Evolutionary conservation across 2,113 vertebrate species (phyloP), one percentile per base, ranked within the genome.

Genomic region (Otis tarda): DNA sequence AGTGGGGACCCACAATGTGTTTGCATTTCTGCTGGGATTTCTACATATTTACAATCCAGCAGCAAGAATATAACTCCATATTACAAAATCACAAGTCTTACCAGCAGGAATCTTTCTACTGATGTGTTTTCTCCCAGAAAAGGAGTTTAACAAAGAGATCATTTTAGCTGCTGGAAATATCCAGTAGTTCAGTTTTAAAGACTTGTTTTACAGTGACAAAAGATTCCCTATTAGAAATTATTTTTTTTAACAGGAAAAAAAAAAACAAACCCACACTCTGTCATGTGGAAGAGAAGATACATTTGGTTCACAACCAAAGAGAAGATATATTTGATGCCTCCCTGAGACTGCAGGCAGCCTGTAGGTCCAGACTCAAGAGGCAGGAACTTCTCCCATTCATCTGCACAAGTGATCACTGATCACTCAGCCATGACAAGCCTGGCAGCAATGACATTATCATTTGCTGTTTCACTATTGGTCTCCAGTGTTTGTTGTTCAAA

Each of bases 281-380:
- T 28, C 53, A 41, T 0, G 0, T 55, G 41, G 45, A 75, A 50
- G 50, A 60, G 23, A 16, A 74, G 41, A 41, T 41, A 41, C 41
- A 41, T 41, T 41, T 41, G 41, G 41, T 41, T 41, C 41, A 41
- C 41, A 41, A 41, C 41, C 41, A 41, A 41, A 41, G 41, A 41
- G 5, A 41, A 41, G 41, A 41, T 41, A 41, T 12, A 41, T 41
- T 41, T 41, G 41, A 41, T 41, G 31, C 30, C 23, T 18, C 8
- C 67, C 37, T 43, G 81, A 28, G 31, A 49, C 53, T 47, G 18
- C 47, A 12, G 25, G 47, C 9, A 64, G 49, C 20, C 50, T 31
- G 15, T 18, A 64, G 55, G 23, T 59, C 11, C 27, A 79, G 23
- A 43, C 28, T 39, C 23, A 39, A 19, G 31, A 70, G 4, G 1